Conservation (phyloP, 2,113 vertebrate species). For the Egretta garzetta region DNA sequence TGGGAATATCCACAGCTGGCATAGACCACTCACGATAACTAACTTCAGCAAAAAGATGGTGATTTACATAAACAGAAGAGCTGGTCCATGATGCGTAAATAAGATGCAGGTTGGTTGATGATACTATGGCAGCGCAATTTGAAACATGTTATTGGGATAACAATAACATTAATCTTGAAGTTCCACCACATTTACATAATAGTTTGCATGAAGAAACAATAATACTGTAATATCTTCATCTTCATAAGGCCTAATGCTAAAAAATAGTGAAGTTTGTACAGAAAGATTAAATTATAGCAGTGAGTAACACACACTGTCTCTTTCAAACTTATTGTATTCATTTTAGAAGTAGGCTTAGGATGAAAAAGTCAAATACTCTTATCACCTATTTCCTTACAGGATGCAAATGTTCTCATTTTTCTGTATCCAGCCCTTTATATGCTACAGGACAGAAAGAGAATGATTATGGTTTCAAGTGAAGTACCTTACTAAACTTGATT, state of each 20-base stretch:
- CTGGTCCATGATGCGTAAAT: background rate
- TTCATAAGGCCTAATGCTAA: background rate
- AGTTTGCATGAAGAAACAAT: background rate
- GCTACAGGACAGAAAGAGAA: background rate
- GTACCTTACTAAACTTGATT: background rate
- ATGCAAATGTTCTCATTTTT: background rate
- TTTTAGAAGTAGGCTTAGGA: background rate
- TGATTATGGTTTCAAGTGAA: background rate
- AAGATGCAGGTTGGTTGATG: background rate
- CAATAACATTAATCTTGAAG: background rate
- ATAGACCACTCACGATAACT: background rate
- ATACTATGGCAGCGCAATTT: background rate
- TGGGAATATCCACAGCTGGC: conserved; percentile 25
- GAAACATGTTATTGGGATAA: background rate
- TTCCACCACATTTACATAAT: background rate
- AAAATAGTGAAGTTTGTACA: background rate
- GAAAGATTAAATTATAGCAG: background rate
- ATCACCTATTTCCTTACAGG: background rate
- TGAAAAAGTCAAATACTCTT: background rate
- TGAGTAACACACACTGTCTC: background rate
- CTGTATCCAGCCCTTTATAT: background rate
- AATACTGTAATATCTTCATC: background rate
- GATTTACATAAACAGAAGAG: conserved; percentile 19
- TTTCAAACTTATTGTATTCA: background rate
- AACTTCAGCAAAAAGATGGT: conserved; percentile 32